Conservation (phyloP, 1,140 invertebrate species). For the Trigoniulus corallinus region DNA sequence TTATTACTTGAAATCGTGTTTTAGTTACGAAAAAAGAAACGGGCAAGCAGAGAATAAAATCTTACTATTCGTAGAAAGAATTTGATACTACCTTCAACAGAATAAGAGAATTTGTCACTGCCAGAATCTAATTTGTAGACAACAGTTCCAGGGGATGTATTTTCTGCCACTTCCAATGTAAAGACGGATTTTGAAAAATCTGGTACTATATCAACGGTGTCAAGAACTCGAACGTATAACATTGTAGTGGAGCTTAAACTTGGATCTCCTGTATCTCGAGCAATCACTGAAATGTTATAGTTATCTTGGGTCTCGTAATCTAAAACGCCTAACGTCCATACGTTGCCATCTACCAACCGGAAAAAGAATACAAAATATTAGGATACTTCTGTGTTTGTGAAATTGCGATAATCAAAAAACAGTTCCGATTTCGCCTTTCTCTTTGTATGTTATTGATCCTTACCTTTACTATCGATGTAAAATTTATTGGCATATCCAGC, state of each 20-base stretch:
- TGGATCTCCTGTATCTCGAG: slow-evolving; percentile 64
- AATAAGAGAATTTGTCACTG: slow-evolving; percentile 18
- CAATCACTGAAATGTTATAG: slow-evolving; percentile 60
- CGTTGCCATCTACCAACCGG: slow-evolving; percentile 40
- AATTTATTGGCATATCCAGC: slow-evolving; percentile 21
- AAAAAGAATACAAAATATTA: no score
- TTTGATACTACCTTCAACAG: slow-evolving; percentile 2
- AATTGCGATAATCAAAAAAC: no score
- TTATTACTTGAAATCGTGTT: no score
- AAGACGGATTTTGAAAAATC: slow-evolving; percentile 22
- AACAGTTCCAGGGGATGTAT: slow-evolving; percentile 50
- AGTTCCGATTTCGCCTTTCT: no score
- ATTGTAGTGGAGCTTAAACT: slow-evolving; percentile 58
- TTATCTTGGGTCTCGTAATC: slow-evolving; percentile 47
- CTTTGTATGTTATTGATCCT: no score
- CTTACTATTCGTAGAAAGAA: neutral
- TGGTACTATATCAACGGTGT: slow-evolving; percentile 20
- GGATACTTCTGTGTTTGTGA: no score
- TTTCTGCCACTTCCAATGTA: slow-evolving; percentile 48
- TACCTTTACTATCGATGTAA: slow-evolving; percentile 18
- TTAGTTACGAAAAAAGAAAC: no score
- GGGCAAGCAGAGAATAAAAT: no score
- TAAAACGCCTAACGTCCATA: slow-evolving; percentile 51
- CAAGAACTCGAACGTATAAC: slow-evolving; percentile 27
- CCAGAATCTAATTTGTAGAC: slow-evolving; percentile 46